Conservation (phyloP, 1,140 invertebrate species). For the Ctenoplectra terminalis region DNA sequence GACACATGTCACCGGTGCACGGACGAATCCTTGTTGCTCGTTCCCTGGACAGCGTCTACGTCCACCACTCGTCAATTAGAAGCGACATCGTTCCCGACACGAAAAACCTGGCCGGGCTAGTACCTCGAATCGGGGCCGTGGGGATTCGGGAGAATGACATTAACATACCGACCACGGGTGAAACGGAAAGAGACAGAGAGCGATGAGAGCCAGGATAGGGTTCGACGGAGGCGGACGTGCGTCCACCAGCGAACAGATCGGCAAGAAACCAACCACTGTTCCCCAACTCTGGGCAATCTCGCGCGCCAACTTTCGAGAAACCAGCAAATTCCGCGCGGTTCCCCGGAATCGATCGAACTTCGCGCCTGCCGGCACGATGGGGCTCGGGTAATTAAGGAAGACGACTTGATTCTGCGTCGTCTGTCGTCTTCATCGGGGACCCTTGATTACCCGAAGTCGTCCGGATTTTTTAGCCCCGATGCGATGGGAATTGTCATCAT, state of each 20-base stretch:
- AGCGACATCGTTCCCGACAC: conserved; percentile 67
- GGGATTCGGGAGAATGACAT: conserved; percentile 77
- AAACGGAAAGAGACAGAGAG: conserved; percentile 18
- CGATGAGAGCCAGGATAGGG: background rate
- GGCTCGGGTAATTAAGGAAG: conserved; percentile 58
- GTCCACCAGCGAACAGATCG: conserved; percentile 19
- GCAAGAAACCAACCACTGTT: conserved; percentile 63
- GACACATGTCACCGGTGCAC: conserved; percentile 72
- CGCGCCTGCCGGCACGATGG: conserved; percentile 61
- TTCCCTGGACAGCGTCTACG: conserved; percentile 50
- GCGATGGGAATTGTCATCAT: background rate
- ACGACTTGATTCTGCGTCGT: conserved; percentile 52
- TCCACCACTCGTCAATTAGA: conserved; percentile 79
- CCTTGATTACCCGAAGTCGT: conserved; percentile 1
- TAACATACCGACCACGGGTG: conserved; percentile 74
- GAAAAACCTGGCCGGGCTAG: conserved; percentile 75
- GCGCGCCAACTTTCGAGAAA: conserved; percentile 67
- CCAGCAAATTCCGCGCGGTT: conserved; percentile 66
- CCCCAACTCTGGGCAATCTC: background rate
- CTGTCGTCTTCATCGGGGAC: conserved; percentile 53
- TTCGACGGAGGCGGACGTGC: conserved; percentile 14
- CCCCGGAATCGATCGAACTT: conserved; percentile 68
- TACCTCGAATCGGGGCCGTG: conserved; percentile 71
- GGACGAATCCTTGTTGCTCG: conserved; percentile 36
- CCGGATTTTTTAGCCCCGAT: background rate